Base-by-base conservation (phyloP, 1,140 invertebrate species). In the Whitmania pigra region DNA sequence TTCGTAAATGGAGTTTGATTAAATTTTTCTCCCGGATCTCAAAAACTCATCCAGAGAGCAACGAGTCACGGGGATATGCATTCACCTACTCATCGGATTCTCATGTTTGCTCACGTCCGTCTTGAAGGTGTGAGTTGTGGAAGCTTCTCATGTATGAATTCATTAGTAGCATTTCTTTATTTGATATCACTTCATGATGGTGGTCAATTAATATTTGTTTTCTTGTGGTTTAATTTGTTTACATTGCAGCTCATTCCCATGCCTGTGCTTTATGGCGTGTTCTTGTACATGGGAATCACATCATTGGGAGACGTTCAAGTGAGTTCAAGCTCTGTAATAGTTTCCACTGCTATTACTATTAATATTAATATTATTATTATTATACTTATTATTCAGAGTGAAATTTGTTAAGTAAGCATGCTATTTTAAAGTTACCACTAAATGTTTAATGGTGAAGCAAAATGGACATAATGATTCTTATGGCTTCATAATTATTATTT, bases 31-130 rank as follows among this genome's bases (percentile, higher is more conserved):
- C 22, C 57, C 22, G 22, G 22, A 25, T 6, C 9, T 63, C 11
- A 15, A 63, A 63, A 18, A 7, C 22, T 7, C 9, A 2, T 73
- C 57, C n/a, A 84, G 94, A 77, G 96, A 99, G 80, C 94, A 99
- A 80, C 88, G 96, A 78, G 88, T 90, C 0, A 98, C 95, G 20
- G 94, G 97, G 80, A 89, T 97, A 66, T 77, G 91, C 25, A 97
- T 98, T 75, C 98, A 97, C 80, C 78, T 94, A 22, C 90, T 93
- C 77, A 96, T 98, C 78, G 95, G 94, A 9, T 85, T 89, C 43
- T 97, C 94, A 6, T 93, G 97, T 7, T 84, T 94, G 11, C 83
- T 98, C 71, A 97, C 94, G 36, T 89, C 92, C 70, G 86, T 97
- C 78, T 53, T 78, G 31, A 74, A 83, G 63, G 79, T 78, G 70